phyloP scores from a whole-genome alignment of 2,113 vertebrate species.

The Etia nguti region DNA sequence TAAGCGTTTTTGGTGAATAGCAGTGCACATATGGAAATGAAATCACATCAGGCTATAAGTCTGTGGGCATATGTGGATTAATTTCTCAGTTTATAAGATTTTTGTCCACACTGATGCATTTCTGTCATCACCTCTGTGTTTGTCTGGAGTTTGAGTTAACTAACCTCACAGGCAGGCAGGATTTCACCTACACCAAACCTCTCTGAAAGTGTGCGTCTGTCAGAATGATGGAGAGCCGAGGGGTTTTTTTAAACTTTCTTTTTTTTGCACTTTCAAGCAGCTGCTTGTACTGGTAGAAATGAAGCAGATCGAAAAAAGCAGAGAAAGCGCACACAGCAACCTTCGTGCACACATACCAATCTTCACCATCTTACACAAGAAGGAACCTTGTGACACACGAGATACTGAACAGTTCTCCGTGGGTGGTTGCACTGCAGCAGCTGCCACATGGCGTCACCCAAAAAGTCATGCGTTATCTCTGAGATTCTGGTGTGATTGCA shows the following conservation, averaged over 20 bases:
- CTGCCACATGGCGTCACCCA: neutral
- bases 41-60: neutral
- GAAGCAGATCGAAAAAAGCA: conserved; percentile 32
- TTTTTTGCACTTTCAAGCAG: conserved; percentile 24
- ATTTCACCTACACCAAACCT: neutral
- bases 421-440: conserved; percentile 4
- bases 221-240: conserved; percentile 24
- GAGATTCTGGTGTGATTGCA: neutral
- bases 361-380: neutral
- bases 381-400: neutral
- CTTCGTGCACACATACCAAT: neutral
- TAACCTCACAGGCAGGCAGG: neutral
- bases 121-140: neutral
- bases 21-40: neutral
- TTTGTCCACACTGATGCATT: neutral
- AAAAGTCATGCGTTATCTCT: neutral
- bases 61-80: neutral
- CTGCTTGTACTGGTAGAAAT: conserved; percentile 38
- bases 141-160: neutral
- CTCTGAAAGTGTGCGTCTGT: neutral
- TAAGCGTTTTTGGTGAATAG: neutral
- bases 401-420: neutral
- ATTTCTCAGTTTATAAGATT: neutral
- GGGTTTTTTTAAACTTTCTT: neutral
- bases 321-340: neutral